Evolutionary conservation across 1,140 invertebrate species (phyloP).

Genomic region (Drosophila hydei): DNA sequence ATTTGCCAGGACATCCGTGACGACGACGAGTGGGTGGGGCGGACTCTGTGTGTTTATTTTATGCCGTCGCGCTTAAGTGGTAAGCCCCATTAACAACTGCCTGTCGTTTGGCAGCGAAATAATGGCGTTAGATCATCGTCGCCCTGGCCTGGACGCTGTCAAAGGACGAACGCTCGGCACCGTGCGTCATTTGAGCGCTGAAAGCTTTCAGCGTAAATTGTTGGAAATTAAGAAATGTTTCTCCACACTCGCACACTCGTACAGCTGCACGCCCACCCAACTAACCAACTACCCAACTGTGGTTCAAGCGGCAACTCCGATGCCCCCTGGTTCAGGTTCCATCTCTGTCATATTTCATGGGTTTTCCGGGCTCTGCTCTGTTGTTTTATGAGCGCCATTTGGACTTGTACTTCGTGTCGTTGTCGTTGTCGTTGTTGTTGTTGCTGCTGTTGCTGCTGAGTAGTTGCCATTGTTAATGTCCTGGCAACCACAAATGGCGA

Average conservation of each 20-base stretch:
- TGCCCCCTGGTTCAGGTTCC: conserved; percentile 27
- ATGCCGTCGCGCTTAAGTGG: conserved; percentile 80
- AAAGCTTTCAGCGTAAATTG: conserved; percentile 82
- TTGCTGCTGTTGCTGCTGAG: conserved; percentile 11
- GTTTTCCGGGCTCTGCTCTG: conserved; percentile 59
- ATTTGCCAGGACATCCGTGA: conserved; percentile 79
- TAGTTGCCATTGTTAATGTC: conserved; percentile 76
- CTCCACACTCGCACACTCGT: conserved; percentile 26
- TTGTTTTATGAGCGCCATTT: conserved; percentile 80
- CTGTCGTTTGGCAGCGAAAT: conserved; percentile 75
- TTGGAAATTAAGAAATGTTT: conserved; percentile 80
- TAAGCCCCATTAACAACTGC: conserved; percentile 82
- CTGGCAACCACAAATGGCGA: conserved; percentile 77
- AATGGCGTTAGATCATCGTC: conserved; percentile 82
- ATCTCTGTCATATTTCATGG: conserved; percentile 76
- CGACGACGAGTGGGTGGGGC: background rate
- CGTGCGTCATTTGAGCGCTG: conserved; percentile 79
- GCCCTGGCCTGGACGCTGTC: conserved; percentile 41
- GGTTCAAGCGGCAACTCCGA: conserved; percentile 13
- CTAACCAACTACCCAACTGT: conserved; percentile 27
- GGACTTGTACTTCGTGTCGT: conserved; percentile 35
- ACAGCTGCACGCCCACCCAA: background rate
- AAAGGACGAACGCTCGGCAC: conserved; percentile 25
- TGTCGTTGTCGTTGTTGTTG: conserved; percentile 29
- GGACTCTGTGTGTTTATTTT: conserved; percentile 71